Conservation (phyloP, 1,140 invertebrate genomes). For the Drosophila neocordata region DNA sequence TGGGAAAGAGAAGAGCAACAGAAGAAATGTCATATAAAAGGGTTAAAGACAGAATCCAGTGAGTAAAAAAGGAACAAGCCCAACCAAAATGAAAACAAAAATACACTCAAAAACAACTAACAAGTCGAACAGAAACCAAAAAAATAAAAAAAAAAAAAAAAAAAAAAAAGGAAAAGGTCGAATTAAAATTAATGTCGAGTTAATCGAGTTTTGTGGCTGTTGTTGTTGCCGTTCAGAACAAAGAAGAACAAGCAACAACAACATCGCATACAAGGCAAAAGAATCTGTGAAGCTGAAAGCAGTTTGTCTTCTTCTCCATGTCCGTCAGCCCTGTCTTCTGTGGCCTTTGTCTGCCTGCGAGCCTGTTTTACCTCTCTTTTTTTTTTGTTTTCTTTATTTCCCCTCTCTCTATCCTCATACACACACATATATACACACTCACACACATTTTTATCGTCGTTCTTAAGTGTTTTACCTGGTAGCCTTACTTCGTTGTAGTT, state of each 20-base stretch:
- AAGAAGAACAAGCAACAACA: constrained; percentile 40
- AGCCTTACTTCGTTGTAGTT: constrained; percentile 15
- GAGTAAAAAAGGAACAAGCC: no score
- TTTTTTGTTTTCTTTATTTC: constrained; percentile 19
- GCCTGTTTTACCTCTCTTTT: constrained; percentile 55
- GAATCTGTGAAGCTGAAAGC: constrained; percentile 75
- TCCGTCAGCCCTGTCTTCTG: constrained; percentile 18
- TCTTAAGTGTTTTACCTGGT: constrained; percentile 54
- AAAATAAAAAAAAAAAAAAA: no score
- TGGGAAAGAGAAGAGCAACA: no score
- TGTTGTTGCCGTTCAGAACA: constrained; percentile 54
- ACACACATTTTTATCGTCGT: constrained; percentile 51
- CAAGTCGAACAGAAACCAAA: not conserved
- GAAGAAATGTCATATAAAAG: constrained; percentile 25
- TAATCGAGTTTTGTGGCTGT: constrained; percentile 72
- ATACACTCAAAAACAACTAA: constrained; percentile 33
- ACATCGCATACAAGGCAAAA: constrained; percentile 46
- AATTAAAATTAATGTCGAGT: constrained; percentile 82
- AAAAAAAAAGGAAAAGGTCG: constrained; percentile 58
- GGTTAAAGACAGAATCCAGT: not conserved
- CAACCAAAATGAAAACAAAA: constrained; percentile 22
- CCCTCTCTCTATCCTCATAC: constrained; percentile 18
- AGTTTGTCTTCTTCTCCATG: constrained; percentile 75
- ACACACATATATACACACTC: constrained; percentile 37
- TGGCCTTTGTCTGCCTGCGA: constrained; percentile 38